A percentile compares a stretch with the other conserved stretches of the same genome.
Evolutionary conservation across 1,140 invertebrate genomes (phyloP).

Genomic region (Drosophila kohkoa): DNA sequence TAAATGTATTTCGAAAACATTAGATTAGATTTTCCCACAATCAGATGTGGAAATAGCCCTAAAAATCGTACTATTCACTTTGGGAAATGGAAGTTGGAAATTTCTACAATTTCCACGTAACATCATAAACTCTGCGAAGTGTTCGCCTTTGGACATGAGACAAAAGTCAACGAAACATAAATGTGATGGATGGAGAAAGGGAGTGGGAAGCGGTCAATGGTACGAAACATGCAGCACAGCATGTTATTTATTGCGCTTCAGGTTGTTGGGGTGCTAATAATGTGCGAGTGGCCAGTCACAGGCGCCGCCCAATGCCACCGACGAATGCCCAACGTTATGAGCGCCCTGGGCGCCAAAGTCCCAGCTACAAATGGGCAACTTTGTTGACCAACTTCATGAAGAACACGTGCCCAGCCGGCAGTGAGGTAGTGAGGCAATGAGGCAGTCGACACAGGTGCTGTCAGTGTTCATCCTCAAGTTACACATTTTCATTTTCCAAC

Average conservation of each 20-base stretch:
- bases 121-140: constrained; percentile 29
- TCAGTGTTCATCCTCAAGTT: constrained; percentile 55
- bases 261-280: constrained; percentile 78
- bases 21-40: too few relatives aligned
- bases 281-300: constrained; percentile 54
- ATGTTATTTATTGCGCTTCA: constrained; percentile 77
- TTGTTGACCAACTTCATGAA: constrained; percentile 71
- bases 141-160: constrained; percentile 27
- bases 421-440: constrained; percentile 2
- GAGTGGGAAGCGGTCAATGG: constrained; percentile 1
- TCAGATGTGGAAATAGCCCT: not conserved
- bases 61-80: constrained; percentile 21
- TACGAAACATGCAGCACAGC: constrained; percentile 40
- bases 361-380: constrained; percentile 55
- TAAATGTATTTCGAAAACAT: too few relatives aligned
- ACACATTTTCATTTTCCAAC: constrained; percentile 69
- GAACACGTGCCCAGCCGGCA: constrained; percentile 39
- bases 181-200: not conserved
- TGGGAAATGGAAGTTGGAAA: constrained; percentile 39
- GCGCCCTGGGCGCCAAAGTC: constrained; percentile 24
- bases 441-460: constrained; percentile 60
- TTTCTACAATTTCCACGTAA: constrained; percentile 46
- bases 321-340: constrained; percentile 50
- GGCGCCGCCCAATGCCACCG: constrained; percentile 6
- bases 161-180: constrained; percentile 45